Conservation (phyloP, 2,113 vertebrate species). For the Anarrhichthys ocellatus region DNA sequence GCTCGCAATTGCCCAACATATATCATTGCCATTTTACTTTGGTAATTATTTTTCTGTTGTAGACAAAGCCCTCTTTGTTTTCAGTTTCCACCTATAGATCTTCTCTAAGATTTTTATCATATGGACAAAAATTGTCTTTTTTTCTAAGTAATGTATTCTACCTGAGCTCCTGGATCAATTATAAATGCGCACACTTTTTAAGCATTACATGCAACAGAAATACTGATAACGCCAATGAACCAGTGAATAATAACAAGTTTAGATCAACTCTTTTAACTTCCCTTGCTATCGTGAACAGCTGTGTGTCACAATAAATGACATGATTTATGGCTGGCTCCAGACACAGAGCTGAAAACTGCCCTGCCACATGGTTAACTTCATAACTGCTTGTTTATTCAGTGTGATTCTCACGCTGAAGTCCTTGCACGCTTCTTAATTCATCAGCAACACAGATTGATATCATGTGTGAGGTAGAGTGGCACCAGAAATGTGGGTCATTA, state of each 20-base stretch:
- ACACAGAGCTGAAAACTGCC: constrained; percentile 16
- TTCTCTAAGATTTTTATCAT: constrained; percentile 31
- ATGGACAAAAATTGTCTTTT: constrained; percentile 13
- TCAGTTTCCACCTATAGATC: constrained; percentile 46
- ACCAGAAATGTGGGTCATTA: constrained; percentile 44
- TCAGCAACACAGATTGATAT: constrained; percentile 62
- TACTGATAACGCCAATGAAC: not conserved
- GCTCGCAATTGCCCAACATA: constrained; percentile 40
- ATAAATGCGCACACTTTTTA: not conserved
- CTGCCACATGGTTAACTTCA: constrained; percentile 35
- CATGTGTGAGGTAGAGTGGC: constrained; percentile 45
- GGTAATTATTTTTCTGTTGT: constrained; percentile 47
- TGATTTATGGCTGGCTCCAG: constrained; percentile 35
- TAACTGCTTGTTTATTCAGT: constrained; percentile 44
- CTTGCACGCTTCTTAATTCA: constrained; percentile 47
- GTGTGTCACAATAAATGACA: constrained; percentile 38
- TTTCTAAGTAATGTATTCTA: constrained; percentile 22
- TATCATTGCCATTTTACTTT: constrained; percentile 43
- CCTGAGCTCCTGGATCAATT: constrained; percentile 37
- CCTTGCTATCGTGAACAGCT: constrained; percentile 25
- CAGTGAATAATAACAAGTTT: constrained; percentile 1
- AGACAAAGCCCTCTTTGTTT: constrained; percentile 31
- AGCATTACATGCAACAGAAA: not conserved
- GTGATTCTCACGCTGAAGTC: constrained; percentile 40
- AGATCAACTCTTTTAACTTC: constrained; percentile 1